Percentiles rank a stretch among this genome's conserved stretches.
Evolutionary conservation across 2,888 invertebrate species (phyloP).

Genomic region (Sceliomorpha sp.): DNA sequence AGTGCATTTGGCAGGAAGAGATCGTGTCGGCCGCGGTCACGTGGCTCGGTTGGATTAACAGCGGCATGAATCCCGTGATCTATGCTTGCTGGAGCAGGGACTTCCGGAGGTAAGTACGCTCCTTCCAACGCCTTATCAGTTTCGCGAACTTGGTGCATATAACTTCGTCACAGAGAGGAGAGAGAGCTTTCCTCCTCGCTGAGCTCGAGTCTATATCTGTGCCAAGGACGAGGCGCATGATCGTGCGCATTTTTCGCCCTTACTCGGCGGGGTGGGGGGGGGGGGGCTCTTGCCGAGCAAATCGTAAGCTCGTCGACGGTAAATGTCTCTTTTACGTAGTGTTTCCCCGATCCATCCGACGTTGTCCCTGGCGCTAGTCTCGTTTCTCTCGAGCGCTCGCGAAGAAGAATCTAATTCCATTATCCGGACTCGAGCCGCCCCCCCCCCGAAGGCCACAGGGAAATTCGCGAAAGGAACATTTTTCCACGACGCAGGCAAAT

Average conservation of each 20-base stretch:
- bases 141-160: constrained; percentile 5
- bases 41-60: constrained; percentile 98
- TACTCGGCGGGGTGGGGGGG: too few species aligned
- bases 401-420: constrained; percentile 10
- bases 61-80: constrained; percentile 98
- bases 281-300: neutral
- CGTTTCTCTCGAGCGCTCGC: neutral
- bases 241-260: too few species aligned
- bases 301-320: neutral
- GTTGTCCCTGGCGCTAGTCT: neutral
- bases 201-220: neutral
- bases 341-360: too few species aligned
- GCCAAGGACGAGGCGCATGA: constrained; percentile 1
- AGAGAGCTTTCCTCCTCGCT: constrained; percentile 14
- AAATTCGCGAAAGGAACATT: neutral
- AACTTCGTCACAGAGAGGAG: constrained; percentile 3
- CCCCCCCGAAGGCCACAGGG: constrained; percentile 1
- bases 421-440: constrained; percentile 4
- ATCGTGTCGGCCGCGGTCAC: constrained; percentile 93
- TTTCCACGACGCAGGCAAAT: neutral
- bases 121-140: constrained; percentile 17
- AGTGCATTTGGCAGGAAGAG: constrained; percentile 93
- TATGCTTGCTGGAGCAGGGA: constrained; percentile 99
- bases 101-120: constrained; percentile 89
- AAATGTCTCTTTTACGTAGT: neutral